Evolutionary conservation across 2,113 vertebrate genomes (phyloP).

Genomic region (Puma concolor): DNA sequence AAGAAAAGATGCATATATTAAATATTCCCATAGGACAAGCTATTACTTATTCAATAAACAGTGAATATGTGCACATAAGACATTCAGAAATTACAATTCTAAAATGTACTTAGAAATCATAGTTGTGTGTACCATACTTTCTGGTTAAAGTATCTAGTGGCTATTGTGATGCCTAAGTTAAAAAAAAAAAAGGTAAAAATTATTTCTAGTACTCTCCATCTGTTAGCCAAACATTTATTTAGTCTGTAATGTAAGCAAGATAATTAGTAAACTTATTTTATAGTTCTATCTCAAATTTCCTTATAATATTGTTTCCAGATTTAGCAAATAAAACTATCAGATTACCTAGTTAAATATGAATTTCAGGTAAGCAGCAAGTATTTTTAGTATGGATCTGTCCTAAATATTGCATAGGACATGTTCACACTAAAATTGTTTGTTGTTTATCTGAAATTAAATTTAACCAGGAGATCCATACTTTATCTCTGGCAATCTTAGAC

Average conservation of each 20-base stretch:
- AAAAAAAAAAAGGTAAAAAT: neutral
- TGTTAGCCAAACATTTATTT: neutral
- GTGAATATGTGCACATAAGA: neutral
- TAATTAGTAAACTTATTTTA: neutral
- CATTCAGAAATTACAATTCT: neutral
- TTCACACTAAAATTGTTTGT: neutral
- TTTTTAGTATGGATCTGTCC: neutral
- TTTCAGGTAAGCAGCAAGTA: neutral
- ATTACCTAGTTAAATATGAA: neutral
- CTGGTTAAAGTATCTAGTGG: neutral
- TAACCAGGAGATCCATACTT: neutral
- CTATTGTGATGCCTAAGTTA: neutral
- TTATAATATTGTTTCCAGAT: neutral
- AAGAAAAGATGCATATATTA: neutral
- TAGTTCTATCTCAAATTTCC: neutral
- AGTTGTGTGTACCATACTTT: neutral
- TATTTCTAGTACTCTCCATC: neutral
- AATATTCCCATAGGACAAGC: neutral
- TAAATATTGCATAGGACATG: neutral
- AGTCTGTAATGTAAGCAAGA: neutral
- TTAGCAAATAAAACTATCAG: neutral
- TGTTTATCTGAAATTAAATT: conserved; percentile 9
- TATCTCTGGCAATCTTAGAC: neutral
- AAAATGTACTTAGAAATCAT: neutral
- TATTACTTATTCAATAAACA: neutral